Conservation (phyloP, 2,888 invertebrate species). For the Drosophila lacicola region DNA sequence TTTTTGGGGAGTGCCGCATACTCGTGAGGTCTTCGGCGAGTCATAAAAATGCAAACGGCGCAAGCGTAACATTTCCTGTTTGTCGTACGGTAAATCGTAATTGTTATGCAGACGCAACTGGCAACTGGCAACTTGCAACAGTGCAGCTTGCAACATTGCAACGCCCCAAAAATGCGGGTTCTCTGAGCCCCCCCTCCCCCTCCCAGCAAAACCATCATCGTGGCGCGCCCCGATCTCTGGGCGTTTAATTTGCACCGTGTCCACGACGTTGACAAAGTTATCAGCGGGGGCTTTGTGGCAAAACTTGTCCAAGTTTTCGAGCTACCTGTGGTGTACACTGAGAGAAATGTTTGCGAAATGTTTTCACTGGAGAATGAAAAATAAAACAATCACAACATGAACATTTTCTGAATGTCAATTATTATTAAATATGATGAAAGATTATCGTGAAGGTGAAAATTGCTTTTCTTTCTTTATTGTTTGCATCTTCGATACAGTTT, state of each 20-base stretch:
- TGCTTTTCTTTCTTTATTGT: too few species aligned
- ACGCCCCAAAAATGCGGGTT: conserved; percentile 57
- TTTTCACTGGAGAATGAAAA: background rate
- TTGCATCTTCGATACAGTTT: too few species aligned
- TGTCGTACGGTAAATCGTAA: conserved; percentile 70
- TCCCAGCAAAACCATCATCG: background rate
- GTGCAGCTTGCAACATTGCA: conserved; percentile 33
- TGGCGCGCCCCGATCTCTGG: conserved; percentile 28
- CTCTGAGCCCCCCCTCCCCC: conserved; percentile 1
- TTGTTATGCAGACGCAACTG: conserved; percentile 72
- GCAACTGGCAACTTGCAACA: conserved; percentile 40
- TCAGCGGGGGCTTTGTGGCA: conserved; percentile 36
- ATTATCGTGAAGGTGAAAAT: too few species aligned
- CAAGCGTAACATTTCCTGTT: conserved; percentile 74
- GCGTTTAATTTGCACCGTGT: conserved; percentile 51
- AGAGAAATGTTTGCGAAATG: conserved; percentile 15
- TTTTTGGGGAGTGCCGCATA: conserved; percentile 45
- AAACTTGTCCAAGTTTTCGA: conserved; percentile 42
- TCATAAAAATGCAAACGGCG: conserved; percentile 59
- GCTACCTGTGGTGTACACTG: conserved; percentile 33
- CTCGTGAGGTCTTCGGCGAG: conserved; percentile 21
- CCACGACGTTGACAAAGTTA: conserved; percentile 65
- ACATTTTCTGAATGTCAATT: too few species aligned
- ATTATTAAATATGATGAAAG: too few species aligned
- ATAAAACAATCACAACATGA: background rate